A percentile compares a stretch with the other conserved stretches of the same genome.
Conservation (phyloP, 2,797 vertebrate species). For the Chelon auratus region DNA sequence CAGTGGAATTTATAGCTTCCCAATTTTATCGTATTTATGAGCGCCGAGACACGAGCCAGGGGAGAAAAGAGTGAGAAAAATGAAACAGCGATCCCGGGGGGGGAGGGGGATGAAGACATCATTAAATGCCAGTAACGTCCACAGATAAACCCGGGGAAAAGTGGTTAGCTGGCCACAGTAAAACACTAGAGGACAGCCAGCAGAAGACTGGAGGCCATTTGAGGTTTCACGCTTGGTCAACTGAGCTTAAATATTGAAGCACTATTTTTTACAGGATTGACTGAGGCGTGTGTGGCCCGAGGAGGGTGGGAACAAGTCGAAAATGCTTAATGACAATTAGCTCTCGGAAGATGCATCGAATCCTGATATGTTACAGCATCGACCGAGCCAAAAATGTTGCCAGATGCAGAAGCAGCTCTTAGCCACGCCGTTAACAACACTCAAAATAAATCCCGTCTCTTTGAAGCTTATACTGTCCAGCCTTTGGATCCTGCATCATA, state of each 20-base stretch:
- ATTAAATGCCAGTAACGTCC: slow-evolving; percentile 64
- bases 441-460: background rate
- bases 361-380: slow-evolving; percentile 4
- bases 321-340: slow-evolving; percentile 35
- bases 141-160: slow-evolving; percentile 62
- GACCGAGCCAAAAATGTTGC: slow-evolving; percentile 5
- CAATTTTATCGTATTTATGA: slow-evolving; percentile 70
- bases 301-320: slow-evolving; percentile 16
- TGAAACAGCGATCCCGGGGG: slow-evolving; percentile 50
- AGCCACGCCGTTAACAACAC: too few species aligned
- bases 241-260: slow-evolving; percentile 54
- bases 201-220: slow-evolving; percentile 53
- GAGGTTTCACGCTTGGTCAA: slow-evolving; percentile 65
- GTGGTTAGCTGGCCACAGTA: slow-evolving; percentile 57
- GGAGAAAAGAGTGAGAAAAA: slow-evolving; percentile 54
- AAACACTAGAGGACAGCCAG: slow-evolving; percentile 70
- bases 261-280: slow-evolving; percentile 36
- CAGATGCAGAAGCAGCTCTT: background rate
- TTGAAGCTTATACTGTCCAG: slow-evolving; percentile 2
- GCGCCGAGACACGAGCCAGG: slow-evolving; percentile 40
- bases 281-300: slow-evolving; percentile 24
- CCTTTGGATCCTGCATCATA: slow-evolving; percentile 2
- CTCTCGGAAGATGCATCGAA: slow-evolving; percentile 24
- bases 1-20: slow-evolving; percentile 65
- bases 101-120: slow-evolving; percentile 56